Evolutionary conservation across 1,140 invertebrate species (phyloP).

Genomic region (Lepidotrigona ventralis): DNA sequence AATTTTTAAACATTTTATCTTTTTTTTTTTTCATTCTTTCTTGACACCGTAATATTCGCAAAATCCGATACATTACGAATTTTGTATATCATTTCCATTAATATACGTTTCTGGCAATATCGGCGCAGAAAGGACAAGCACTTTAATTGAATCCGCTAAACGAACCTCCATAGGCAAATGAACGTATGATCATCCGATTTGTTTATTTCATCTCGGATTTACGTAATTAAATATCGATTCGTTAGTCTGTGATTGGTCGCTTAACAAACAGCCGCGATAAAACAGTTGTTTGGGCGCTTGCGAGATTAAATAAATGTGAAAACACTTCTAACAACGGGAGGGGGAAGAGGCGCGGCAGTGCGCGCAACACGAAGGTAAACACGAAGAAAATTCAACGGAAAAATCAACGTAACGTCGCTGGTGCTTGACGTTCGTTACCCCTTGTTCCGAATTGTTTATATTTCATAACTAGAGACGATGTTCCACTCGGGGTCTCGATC

Average conservation of each 20-base stretch:
- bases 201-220: constrained; percentile 42
- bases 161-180: constrained; percentile 8
- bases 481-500: neutral
- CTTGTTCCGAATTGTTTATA: neutral
- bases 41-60: neutral
- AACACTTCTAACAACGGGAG: neutral
- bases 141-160: constrained; percentile 31
- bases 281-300: neutral
- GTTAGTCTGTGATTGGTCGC: constrained; percentile 15
- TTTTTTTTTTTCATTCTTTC: too few species aligned
- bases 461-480: neutral
- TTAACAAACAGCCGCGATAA: constrained; percentile 23
- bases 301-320: neutral
- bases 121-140: constrained; percentile 1
- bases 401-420: neutral
- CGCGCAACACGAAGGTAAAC: neutral
- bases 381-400: neutral
- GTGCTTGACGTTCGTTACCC: constrained; percentile 5
- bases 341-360: neutral
- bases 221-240: constrained; percentile 49
- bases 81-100: constrained; percentile 1
- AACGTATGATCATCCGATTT: constrained; percentile 30
- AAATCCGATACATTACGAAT: neutral
- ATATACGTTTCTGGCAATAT: neutral
- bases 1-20: neutral